A percentile compares a stretch with the other conserved stretches of the same genome.
Conservation (phyloP, 2,888 invertebrate species). For the Dorcus parallelipipedus region DNA sequence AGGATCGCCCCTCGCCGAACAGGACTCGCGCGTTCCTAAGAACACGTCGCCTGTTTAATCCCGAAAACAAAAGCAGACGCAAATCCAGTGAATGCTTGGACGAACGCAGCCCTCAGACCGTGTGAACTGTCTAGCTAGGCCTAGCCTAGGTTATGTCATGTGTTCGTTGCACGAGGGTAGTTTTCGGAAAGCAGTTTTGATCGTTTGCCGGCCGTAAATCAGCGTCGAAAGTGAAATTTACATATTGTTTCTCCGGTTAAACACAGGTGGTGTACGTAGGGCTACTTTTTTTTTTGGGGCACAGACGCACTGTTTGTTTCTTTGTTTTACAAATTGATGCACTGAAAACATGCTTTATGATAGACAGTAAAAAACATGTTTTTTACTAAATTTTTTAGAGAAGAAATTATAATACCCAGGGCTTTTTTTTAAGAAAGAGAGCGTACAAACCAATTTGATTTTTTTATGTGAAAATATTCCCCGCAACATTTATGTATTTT, state of each 20-base stretch:
- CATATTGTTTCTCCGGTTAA: conserved; percentile 18
- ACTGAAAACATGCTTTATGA: conserved; percentile 1
- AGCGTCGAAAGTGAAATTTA: conserved; percentile 24
- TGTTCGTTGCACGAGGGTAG: conserved; percentile 24
- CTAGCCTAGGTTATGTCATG: conserved; percentile 24
- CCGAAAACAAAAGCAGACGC: neutral
- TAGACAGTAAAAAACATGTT: neutral
- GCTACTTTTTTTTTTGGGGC: neutral
- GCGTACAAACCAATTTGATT: no score
- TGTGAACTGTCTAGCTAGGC: conserved; percentile 26
- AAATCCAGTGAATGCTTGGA: conserved; percentile 15
- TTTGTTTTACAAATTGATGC: neutral
- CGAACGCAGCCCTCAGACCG: conserved; percentile 23
- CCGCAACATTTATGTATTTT: no score
- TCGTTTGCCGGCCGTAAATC: conserved; percentile 14
- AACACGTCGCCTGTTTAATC: no score
- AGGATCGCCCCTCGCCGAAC: no score
- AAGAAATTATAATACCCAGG: no score
- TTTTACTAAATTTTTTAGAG: no score
- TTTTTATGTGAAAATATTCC: no score
- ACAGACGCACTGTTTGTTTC: conserved; percentile 1
- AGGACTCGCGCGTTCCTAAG: no score
- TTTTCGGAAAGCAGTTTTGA: conserved; percentile 27
- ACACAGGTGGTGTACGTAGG: conserved; percentile 20
- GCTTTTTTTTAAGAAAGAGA: no score